Evolutionary conservation across 2,797 vertebrate genomes (phyloP), one percentile per base, ranked within the genome.

Genomic region (Paratrypauchen microcephalus): DNA sequence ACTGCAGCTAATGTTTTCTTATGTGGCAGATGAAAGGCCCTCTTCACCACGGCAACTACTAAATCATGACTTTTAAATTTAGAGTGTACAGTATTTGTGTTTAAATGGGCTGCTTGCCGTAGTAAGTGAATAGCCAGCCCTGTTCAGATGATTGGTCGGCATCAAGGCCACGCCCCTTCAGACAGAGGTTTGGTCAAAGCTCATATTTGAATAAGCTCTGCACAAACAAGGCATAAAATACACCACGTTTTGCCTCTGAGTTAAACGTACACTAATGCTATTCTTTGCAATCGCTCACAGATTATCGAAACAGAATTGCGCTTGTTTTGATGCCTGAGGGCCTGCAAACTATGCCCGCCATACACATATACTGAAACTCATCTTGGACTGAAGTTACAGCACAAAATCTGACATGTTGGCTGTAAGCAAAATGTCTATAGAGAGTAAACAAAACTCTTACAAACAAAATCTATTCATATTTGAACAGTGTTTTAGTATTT

Each of bases 121-220:
- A 83, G 74, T 76, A 82, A 78, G 84, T 82, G 72, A 78, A 76
- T 67, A 69, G 59, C 24, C 32, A 9, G 77, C 63, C 54, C 75
- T 23, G 75, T 70, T 48, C 74, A 16, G 61, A 65, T 81, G 76
- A 73, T 85, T 84, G 75, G 78, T 71, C 66, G 75, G 73, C 78
- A 74, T 76, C 83, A 87, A 70, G 79, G 81, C 73, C 81, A 79
- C 76, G 12, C 78, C 85, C 75, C 66, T 77, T 28, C 75, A 15
- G 64, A 73, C 24, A 12, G 23, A 16, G 11, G 11, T 47, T 63
- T 47, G 76, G 71, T 69, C 88, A 89, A 89, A 91, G 90, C 87
- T 90, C 90, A 89, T 91, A 86, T 91, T 91, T 91, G 86, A 89
- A 79, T 78, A 89, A 89, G 86, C 61, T 5, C 72, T 83, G 78